Evolutionary conservation across 1,140 invertebrate species (phyloP), one percentile per base, ranked within the genome.

Genomic region (Macrobrachium nipponense): DNA sequence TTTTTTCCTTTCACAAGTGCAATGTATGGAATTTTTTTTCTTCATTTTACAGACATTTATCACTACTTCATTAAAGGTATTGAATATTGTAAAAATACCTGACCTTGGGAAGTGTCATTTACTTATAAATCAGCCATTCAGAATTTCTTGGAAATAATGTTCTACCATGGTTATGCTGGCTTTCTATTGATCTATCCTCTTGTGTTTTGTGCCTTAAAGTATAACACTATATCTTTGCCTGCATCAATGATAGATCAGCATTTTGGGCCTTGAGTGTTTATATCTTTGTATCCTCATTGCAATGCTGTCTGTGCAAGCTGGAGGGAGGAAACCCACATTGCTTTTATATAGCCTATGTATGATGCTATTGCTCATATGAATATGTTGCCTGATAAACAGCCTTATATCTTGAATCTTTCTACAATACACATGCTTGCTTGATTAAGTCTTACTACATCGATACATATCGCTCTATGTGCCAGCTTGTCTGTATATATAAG

Each of bases 341-440:
- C 51, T 51, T 51, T 7, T 51, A 51, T 51, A 51, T 51, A 51
- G 51, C 51, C 51, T 51, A 73, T 79, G 59, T 59, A 79, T 20
- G 68, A 62, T 80, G 84, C 58, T 62, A 64, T 80, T 86, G 84
- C 84, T 86, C 84, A 86, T 86, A 80, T 36, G 80, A 66, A 80
- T 86, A 80, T 80, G 84, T 86, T 86, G 84, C 84, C 84, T 86
- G 62, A 75, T 60, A 86, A 51, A 27, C 77, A 86, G 84, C 84
- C 84, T 86, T 86, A 86, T 20, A 51, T 73, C 66, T 85, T 27
- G 66, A 36, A 43, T 73, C 70, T 23, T 78, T 60, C 60, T 82
- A 27, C n/a, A 60, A 62, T 58, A 73, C 68, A 75, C 80, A 43
- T 80, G 80, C 80, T 73, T 86, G 78, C 76, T 70, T 86, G 76